Conservation (phyloP, 2,888 invertebrate genomes). For the Magallana nippona region DNA sequence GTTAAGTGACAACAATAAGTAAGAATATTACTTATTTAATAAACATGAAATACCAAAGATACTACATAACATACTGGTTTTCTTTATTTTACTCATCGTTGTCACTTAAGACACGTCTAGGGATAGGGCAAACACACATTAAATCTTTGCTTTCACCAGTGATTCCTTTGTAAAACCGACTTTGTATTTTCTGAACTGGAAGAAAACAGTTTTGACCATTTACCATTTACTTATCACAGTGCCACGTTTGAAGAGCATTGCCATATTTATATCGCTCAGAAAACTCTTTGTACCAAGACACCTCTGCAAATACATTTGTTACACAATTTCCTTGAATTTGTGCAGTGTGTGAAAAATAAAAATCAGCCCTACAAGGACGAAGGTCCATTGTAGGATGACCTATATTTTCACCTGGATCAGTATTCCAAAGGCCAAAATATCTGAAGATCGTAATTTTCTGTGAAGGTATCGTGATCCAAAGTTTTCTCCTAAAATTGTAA, state of each 20-base stretch:
- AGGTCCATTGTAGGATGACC: too few relatives aligned
- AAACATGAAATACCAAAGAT: too few relatives aligned
- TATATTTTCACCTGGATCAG: too few relatives aligned
- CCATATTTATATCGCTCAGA: neutral
- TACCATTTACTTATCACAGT: neutral
- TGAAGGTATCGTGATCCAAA: too few relatives aligned
- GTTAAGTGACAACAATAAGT: too few relatives aligned
- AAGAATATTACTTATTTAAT: too few relatives aligned
- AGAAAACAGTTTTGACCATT: neutral
- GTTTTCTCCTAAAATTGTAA: too few relatives aligned
- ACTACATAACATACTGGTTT: too few relatives aligned
- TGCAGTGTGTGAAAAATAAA: constrained; percentile 6
- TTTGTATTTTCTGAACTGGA: neutral
- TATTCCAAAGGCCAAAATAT: too few relatives aligned
- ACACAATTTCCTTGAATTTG: neutral
- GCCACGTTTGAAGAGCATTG: neutral
- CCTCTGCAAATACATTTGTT: constrained; percentile 1
- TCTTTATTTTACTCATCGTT: neutral
- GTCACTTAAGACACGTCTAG: neutral
- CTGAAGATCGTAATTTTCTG: too few relatives aligned
- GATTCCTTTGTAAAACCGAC: neutral
- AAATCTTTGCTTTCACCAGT: neutral
- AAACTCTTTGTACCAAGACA: constrained; percentile 1
- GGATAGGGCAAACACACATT: neutral
- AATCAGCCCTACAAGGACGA: neutral